Conservation (phyloP, 2,113 vertebrate species). For the Lampris megalopsis region DNA sequence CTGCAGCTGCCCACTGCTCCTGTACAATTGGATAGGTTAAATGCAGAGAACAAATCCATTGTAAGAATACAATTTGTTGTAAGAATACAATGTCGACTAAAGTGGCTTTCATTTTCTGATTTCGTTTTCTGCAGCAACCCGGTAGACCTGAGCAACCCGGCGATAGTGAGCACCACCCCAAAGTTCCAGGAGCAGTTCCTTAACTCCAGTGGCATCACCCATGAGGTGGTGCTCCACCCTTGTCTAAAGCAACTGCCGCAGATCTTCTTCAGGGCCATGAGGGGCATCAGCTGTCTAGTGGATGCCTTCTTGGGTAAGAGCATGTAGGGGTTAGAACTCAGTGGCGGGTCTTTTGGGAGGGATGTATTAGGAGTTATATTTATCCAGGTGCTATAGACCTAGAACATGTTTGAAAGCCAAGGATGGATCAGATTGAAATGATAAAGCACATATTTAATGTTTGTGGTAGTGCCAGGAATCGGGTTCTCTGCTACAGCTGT, state of each 20-base stretch:
- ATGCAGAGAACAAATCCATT: no score
- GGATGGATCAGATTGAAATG: no score
- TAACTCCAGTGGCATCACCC: constrained; percentile 92
- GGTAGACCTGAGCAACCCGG: constrained; percentile 97
- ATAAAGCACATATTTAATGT: no score
- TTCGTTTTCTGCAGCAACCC: constrained; percentile 86
- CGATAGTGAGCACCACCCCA: constrained; percentile 95
- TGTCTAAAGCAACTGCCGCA: constrained; percentile 97
- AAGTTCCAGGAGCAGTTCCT: constrained; percentile 98
- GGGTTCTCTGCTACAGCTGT: no score
- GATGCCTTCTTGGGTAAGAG: constrained; percentile 94
- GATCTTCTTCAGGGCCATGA: constrained; percentile 98
- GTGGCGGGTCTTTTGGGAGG: neutral
- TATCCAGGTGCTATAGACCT: no score
- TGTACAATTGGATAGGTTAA: no score
- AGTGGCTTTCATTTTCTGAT: neutral
- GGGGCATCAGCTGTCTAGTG: constrained; percentile 95
- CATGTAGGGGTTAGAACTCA: neutral
- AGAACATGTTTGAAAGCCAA: no score
- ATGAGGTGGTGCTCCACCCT: constrained; percentile 93
- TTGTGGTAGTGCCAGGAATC: no score
- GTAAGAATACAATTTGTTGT: no score
- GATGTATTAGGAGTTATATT: no score
- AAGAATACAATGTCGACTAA: no score
- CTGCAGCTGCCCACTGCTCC: no score